Base-by-base conservation (phyloP, 2,113 vertebrate genomes). In the Vidua macroura region DNA sequence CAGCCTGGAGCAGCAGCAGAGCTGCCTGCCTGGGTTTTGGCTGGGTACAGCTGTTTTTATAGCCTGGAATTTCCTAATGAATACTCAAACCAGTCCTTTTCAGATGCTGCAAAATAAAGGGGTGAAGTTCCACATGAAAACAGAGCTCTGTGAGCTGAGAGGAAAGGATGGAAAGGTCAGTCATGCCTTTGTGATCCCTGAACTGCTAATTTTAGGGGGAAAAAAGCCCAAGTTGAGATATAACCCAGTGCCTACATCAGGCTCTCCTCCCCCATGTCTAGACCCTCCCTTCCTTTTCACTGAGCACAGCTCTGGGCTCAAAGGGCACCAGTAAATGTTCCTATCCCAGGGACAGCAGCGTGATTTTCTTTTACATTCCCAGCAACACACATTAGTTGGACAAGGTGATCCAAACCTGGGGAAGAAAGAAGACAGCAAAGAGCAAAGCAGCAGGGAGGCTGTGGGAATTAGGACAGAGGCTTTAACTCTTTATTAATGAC, bases 41-140 rank as follows among this genome's bases (percentile, higher is more conserved):
- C 90, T 68, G 87, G 70, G 12, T 56, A 46, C 11, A 27, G 90
- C 82, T 91, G 88, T 81, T 93, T 86, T 92, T 64, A 70, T 49
- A 92, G 96, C 83, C 80, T 92, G 83, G 92, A 81, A 94, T 95
- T 86, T 92, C 95, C 88, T 84, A 60, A 44, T 24, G 86, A 92
- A 83, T 48, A 22, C 89, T 92, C 69, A 53, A 79, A 84, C 35
- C 70, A 78, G 75, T 95, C 81, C 68, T 91, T 96, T 94, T 69
- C 95, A 99, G 99, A 98, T 98, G 97, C 92, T 99, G 94, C 98
- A 98, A 75, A 98, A 98, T 58, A 94, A 96, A 63, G 97, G 98
- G 18, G 98, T 99, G 56, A 98, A 95, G 93, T 99, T 99, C 93
- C 96, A 98, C 97, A 98, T 98, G 98, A 97, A 97, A 21, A 96